Percentiles rank a stretch among this genome's conserved stretches.
Conservation (phyloP, 2,113 vertebrate genomes). For the Vicugna pacos region DNA sequence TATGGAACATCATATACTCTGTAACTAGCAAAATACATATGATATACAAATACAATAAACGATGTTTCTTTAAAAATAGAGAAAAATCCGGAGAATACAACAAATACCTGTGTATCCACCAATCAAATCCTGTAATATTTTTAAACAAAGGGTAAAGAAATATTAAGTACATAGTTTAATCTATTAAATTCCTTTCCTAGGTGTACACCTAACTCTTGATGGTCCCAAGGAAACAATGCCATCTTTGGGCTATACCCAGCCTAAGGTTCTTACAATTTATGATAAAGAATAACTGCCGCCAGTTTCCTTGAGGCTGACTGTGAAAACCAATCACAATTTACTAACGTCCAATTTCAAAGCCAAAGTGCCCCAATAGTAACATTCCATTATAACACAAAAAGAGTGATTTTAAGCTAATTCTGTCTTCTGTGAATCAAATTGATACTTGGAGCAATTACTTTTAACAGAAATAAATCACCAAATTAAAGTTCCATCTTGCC, state of each 20-base stretch:
- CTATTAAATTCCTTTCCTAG: not conserved
- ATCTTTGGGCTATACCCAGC: not conserved
- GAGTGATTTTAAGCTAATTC: not conserved
- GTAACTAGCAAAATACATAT: not conserved
- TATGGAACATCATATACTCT: not conserved
- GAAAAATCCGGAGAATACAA: not conserved
- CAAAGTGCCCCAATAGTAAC: not conserved
- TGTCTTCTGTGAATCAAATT: not conserved
- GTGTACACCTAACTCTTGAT: not conserved
- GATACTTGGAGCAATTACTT: not conserved
- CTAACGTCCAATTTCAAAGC: not conserved
- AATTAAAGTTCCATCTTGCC: slow-evolving; percentile 17
- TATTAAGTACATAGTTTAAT: not conserved
- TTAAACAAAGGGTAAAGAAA: not conserved
- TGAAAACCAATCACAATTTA: not conserved
- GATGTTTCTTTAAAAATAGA: not conserved
- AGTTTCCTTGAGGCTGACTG: not conserved
- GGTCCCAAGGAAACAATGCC: not conserved
- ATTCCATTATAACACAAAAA: not conserved
- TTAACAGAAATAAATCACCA: slow-evolving; percentile 35
- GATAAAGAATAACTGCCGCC: not conserved
- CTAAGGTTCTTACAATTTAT: not conserved
- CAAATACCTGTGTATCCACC: not conserved
- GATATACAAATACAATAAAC: not conserved
- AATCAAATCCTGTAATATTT: not conserved